Conservation (phyloP, 64 coral and sea anemone species). For the Pachyseris speciosa region DNA sequence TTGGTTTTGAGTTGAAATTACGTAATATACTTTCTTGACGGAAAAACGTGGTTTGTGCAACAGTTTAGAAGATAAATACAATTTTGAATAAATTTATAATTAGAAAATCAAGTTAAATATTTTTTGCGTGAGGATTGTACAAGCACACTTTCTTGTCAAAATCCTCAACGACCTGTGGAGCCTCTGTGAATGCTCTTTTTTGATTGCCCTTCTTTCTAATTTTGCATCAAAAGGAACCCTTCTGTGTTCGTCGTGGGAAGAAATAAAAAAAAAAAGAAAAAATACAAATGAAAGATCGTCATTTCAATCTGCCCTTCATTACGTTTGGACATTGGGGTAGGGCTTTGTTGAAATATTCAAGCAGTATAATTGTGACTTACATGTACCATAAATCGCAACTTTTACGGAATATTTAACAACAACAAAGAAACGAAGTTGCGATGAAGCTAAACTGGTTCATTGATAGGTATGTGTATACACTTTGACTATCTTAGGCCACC, state of each 20-base stretch:
- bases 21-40: too few species aligned
- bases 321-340: background rate
- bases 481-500: background rate
- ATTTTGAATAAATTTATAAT: too few species aligned
- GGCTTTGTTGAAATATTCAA: background rate
- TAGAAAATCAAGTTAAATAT: too few species aligned
- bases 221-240: background rate
- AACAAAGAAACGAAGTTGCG: slow-evolving; percentile 3
- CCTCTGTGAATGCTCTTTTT: slow-evolving; percentile 5
- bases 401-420: background rate
- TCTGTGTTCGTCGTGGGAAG: background rate
- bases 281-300: background rate
- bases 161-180: background rate
- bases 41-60: too few species aligned
- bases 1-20: too few species aligned
- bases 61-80: too few species aligned
- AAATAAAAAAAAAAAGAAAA: background rate
- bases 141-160: background rate
- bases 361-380: too few species aligned
- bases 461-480: background rate
- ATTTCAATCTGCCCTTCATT: background rate
- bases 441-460: background rate
- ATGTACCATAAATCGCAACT: background rate
- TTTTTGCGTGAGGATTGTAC: background rate
- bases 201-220: background rate